Base-by-base conservation (phyloP, 2,797 vertebrate genomes). In the Rhinella marina region DNA sequence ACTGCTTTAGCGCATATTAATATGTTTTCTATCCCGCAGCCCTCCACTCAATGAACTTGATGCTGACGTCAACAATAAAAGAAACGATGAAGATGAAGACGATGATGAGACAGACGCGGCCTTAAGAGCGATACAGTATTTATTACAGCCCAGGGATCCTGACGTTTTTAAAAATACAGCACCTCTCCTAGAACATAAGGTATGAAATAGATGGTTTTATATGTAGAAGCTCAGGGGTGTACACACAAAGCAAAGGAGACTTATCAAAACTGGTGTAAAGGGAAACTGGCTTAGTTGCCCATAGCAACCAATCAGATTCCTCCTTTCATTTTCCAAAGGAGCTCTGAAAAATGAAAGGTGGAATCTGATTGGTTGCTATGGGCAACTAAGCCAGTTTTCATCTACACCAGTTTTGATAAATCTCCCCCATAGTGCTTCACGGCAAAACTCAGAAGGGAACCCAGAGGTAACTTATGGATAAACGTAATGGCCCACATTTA, bases 1-100 rank as follows among this genome's bases (percentile, higher is more conserved):
- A 25, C 11, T n/a, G n/a, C 13, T 23, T 12, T 21, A 23, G 70
- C 11, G 2, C 9, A 73, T 5, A 48, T n/a, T 50, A 52, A 52
- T 76, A 14, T 50, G 23, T 7, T 52, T 73, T 73, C 19, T 50
- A 14, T 77, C 52, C 8, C 82, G 23, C 88, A 82, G 88, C 32
- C 81, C 48, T 16, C 68, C 41, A 16, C 23, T 68, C 57, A 64
- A 59, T 76, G 56, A 66, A 41, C 57, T 19, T 8, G 12, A 5
- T n/a, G 27, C 29, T 85, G 78, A 57, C 2, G 23, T 25, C 23
- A 32, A 5, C n/a, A 68, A 77, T 23, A 16, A 3, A 25, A 68
- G 25, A n/a, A 50, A 66, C 11, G 27, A 50, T 77, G 48, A 25
- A 7, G 82, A 88, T 75, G 76, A 72, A 2, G 70, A 54, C 48